Conservation (phyloP, 2,888 invertebrate species). For the Leucoptera coffeella region DNA sequence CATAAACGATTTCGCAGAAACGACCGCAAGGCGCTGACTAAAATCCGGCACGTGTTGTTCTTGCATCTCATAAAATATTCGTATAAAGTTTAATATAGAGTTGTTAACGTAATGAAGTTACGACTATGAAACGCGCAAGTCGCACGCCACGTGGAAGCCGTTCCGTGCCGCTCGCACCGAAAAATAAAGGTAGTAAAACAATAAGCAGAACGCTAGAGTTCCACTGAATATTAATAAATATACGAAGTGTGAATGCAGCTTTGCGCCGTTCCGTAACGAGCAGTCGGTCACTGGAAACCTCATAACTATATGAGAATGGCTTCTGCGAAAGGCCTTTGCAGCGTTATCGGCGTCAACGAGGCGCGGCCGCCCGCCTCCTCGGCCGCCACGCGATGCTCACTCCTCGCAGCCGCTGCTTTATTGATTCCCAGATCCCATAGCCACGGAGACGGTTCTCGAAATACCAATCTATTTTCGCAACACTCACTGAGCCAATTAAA, state of each 20-base stretch:
- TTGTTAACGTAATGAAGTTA: neutral
- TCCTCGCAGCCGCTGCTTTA: conserved; percentile 35
- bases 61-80: conserved; percentile 20
- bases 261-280: too few species aligned
- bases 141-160: too few species aligned
- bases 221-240: too few species aligned
- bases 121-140: neutral
- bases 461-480: conserved; percentile 33
- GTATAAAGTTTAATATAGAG: neutral
- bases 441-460: conserved; percentile 32
- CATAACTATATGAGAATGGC: too few species aligned
- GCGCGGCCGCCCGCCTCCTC: conserved; percentile 21
- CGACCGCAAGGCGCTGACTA: too few species aligned
- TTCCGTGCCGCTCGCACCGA: too few species aligned
- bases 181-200: too few species aligned
- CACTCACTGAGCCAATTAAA: too few species aligned
- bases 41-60: conserved; percentile 22
- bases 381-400: conserved; percentile 12
- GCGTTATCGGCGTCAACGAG: conserved; percentile 35
- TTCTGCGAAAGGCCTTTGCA: conserved; percentile 41
- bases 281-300: too few species aligned
- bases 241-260: too few species aligned
- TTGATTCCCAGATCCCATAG: conserved; percentile 42
- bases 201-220: too few species aligned
- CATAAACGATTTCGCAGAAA: conserved; percentile 39